Evolutionary conservation across 2,113 vertebrate species (phyloP), one percentile per base, ranked within the genome.

Genomic region (Rana temporaria): DNA sequence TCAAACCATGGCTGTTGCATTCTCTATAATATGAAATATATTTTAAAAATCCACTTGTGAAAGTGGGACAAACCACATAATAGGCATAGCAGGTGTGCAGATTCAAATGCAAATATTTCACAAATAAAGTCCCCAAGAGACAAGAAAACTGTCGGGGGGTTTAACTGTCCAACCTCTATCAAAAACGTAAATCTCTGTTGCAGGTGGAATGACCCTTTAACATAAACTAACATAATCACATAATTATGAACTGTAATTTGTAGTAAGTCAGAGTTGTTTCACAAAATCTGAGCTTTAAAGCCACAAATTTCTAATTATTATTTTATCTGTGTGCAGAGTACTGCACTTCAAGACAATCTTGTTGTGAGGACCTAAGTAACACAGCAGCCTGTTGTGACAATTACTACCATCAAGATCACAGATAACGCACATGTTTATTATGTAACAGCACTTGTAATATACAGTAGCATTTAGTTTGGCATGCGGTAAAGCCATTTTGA

Each of bases 351-450:
- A 81, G 79, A 4, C 67, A 72, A 63, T 81, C 79, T 81, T 71
- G 79, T 71, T 81, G 79, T 81, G 67, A 81, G 68, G 57, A 62
- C 20, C 67, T 81, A 38, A 81, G 79, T 71, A 72, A 72, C 79
- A 81, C 57, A 71, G 68, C 59, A 59, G 79, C 79, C 79, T 81
- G 79, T 71, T 81, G 79, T 71, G 79, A 81, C 79, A 81, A 81
- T 81, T 81, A 81, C 79, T 81, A 72, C 56, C 79, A 81, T 81
- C 12, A 30, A 56, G 26, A 81, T 63, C 79, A 81, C 66, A 71
- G 79, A 81, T 81, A 81, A 64, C 67, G 69, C 79, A 81, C 79
- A 63, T 81, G 72, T 81, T 70, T 72, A 81, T 81, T 81, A 81
- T 63, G 26, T 71, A 62, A 5, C 22, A 64, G 66, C 42, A 71